phyloP scores from a whole-genome alignment of 2,797 vertebrate genomes.

The Liasis olivaceus region DNA sequence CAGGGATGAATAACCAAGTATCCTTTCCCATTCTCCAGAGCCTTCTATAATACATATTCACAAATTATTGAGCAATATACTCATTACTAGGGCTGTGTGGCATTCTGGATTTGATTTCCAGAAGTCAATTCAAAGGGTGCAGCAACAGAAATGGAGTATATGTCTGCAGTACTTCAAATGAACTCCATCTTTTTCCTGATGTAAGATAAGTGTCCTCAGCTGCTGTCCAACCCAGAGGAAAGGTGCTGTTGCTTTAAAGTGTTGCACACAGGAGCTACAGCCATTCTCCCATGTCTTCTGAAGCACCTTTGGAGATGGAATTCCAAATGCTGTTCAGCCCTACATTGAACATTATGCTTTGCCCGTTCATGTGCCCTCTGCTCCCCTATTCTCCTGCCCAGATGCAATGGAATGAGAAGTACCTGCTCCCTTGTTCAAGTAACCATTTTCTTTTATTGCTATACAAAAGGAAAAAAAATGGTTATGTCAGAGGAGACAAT shows the following conservation, averaged over 20 bases:
- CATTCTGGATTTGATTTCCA: background rate
- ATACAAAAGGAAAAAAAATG: background rate
- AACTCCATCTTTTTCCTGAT: background rate
- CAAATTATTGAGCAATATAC: background rate
- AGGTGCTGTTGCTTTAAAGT: background rate
- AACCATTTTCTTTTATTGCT: background rate
- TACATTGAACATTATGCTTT: background rate
- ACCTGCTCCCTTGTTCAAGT: background rate
- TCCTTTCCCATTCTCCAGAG: background rate
- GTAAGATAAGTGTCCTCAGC: background rate
- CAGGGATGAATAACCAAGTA: background rate
- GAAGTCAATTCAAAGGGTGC: background rate
- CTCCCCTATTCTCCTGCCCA: background rate
- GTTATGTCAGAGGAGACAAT: background rate
- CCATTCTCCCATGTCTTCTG: background rate
- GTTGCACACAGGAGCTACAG: background rate
- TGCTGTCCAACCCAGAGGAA: background rate
- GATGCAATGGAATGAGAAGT: background rate
- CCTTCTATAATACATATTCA: background rate
- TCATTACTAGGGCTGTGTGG: background rate
- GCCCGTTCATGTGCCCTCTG: background rate
- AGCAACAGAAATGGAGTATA: background rate
- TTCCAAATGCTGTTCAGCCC: background rate
- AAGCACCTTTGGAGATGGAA: background rate
- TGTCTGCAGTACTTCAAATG: background rate